These are phyloP conservation scores for Pinna nobilis DNA, from an alignment of 1,140 invertebrate genomes.

Conservation along the genomic window DNA sequence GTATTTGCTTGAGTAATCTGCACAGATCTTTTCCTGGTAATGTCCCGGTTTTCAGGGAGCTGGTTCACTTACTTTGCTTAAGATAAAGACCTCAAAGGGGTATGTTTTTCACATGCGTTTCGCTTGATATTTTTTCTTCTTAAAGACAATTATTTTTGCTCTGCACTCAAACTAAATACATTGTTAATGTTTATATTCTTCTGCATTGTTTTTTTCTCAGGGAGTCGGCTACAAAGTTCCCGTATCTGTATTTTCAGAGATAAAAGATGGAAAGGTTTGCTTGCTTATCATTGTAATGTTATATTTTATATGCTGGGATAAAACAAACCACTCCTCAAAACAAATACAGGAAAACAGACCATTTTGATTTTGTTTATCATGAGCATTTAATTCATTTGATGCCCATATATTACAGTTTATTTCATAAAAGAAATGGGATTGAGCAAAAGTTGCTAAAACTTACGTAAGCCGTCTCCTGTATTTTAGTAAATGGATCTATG, in stretches of 20 bases:
- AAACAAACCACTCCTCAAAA: not conserved
- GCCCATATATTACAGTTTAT: too few relatives aligned
- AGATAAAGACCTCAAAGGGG: too few relatives aligned
- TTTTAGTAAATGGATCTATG: too few relatives aligned
- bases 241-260: slow-evolving; percentile 84
- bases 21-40: too few relatives aligned
- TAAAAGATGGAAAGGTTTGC: slow-evolving; percentile 68
- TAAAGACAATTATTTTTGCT: not conserved
- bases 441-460: too few relatives aligned
- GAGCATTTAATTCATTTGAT: not conserved
- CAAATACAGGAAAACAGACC: not conserved
- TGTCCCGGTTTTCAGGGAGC: too few relatives aligned
- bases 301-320: not conserved
- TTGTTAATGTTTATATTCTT: not conserved
- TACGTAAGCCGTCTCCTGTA: too few relatives aligned
- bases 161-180: not conserved
- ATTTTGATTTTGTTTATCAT: not conserved
- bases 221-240: slow-evolving; percentile 97
- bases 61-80: too few relatives aligned
- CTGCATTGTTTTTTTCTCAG: slow-evolving; percentile 51
- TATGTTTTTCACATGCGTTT: too few relatives aligned
- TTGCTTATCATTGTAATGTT: not conserved
- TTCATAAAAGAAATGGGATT: too few relatives aligned
- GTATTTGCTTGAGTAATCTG: too few relatives aligned
- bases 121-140: not conserved